Percentiles rank a stretch among this genome's conserved stretches.
These are phyloP conservation scores for Uria lomvia DNA, from an alignment of 2,113 vertebrate genomes.

Conservation along the genomic window DNA sequence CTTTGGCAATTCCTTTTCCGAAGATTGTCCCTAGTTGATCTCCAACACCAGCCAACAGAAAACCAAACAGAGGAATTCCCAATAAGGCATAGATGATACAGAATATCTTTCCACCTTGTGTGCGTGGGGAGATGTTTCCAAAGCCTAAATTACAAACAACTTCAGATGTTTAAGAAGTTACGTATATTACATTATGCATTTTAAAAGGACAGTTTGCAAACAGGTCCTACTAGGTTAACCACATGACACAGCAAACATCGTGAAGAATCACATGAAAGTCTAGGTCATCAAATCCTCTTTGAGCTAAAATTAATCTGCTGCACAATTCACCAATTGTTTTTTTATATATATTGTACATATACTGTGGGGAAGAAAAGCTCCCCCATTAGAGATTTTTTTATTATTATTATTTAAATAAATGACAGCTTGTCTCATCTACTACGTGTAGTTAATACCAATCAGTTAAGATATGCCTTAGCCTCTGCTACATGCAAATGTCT, in stretches of 20 bases:
- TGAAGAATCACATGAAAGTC: not conserved
- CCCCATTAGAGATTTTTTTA: not conserved
- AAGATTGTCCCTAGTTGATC: conserved; percentile 98
- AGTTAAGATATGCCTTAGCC: not conserved
- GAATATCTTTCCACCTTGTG: conserved; percentile 95
- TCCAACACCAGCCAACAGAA: conserved; percentile 95
- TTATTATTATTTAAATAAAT: not conserved
- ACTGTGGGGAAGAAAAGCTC: not conserved
- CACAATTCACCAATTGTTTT: not conserved
- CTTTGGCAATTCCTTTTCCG: conserved; percentile 94
- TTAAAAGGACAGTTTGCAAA: not conserved
- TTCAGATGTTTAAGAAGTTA: conserved; percentile 53
- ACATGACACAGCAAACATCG: not conserved
- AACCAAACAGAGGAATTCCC: conserved; percentile 97
- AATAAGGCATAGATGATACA: conserved; percentile 97
- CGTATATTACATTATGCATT: not conserved
- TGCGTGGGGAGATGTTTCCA: conserved; percentile 96
- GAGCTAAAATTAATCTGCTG: not conserved
- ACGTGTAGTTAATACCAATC: not conserved
- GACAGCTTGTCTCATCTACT: not conserved
- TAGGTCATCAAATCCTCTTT: not conserved
- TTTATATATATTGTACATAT: not conserved
- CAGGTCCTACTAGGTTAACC: not conserved
- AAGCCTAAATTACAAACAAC: conserved; percentile 82
- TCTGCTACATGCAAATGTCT: not conserved